Evolutionary conservation across 2,888 invertebrate species (phyloP), one percentile per base, ranked within the genome.

Genomic region (Eupithecia abbreviata): DNA sequence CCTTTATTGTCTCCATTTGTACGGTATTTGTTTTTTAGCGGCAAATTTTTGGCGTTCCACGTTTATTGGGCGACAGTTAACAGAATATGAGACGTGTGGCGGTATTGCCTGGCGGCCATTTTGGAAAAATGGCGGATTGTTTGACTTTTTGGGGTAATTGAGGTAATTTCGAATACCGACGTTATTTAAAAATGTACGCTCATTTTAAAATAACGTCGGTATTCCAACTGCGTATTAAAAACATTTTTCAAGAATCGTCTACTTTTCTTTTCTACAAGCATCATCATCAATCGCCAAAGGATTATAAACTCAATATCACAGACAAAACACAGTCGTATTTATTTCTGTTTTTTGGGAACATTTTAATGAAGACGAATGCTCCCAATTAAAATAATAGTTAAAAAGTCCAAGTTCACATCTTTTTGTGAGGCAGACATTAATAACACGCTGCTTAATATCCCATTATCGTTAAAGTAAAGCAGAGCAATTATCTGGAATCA

Each of bases 361-460:
- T 49, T 9, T 47, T 75, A 79, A 79, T 77, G 78, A 78, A 79
- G 79, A 80, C 71, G 68, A 77, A 81, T 80, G 74, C 75, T 65
- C 10, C 67, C 67, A 68, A 68, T 68, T 68, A 68, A 45, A 65
- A 41, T 4, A 65, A 70, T 75, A 79, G 76, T 80, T 73, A 81
- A 81, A 76, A 70, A 73, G 74, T 62, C 58, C 7, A 72, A 73
- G 70, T 72, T 78, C 70, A 79, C 79, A 67, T 71, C 74, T 41
- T 47, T 71, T 77, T 58, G 74, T 71, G 49, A 71, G 76, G 62
- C 78, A 47, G 78, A 65, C 89, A 90, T 91, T 89, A 92, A 92
- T 92, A 91, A 86, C 88, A 89, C 82, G 90, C 88, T 89, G 90
- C 87, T 93, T 92, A 91, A 88, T 83, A 84, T 83, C 81, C 88